These are phyloP conservation scores for Myoxocephalus aenaeus DNA, from an alignment of 2,797 vertebrate genomes.

Conservation along the genomic window DNA sequence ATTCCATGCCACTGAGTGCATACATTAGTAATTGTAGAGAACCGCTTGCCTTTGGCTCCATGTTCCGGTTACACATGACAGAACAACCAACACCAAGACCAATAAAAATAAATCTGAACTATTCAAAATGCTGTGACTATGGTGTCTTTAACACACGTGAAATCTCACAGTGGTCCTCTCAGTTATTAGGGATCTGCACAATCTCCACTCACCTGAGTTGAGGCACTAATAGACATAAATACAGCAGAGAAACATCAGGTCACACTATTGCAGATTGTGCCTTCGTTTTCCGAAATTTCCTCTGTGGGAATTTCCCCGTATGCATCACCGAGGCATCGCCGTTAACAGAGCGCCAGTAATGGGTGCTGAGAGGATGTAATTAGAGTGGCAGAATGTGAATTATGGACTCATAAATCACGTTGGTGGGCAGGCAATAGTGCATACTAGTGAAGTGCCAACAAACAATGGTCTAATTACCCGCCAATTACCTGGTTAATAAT, in stretches of 20 bases:
- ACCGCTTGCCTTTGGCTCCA: slow-evolving; percentile 5
- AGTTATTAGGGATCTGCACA: background rate
- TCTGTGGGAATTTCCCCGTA: background rate
- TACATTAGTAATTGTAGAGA: slow-evolving; percentile 26
- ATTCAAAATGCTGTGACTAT: background rate
- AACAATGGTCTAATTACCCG: slow-evolving; percentile 75
- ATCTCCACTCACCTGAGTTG: background rate
- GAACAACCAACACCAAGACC: background rate
- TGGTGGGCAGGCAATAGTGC: slow-evolving; percentile 64
- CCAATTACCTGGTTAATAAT: slow-evolving; percentile 79
- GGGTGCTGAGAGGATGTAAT: slow-evolving; percentile 65
- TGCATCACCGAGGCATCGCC: slow-evolving; percentile 24
- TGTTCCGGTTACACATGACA: slow-evolving; percentile 7
- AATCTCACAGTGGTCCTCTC: background rate
- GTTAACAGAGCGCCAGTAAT: slow-evolving; percentile 58
- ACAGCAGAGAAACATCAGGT: background rate
- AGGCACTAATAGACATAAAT: background rate
- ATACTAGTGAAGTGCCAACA: slow-evolving; percentile 65
- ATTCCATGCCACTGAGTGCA: slow-evolving; percentile 28
- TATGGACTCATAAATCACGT: slow-evolving; percentile 76
- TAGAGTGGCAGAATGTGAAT: slow-evolving; percentile 69
- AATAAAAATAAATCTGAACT: background rate
- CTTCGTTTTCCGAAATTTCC: slow-evolving; percentile 6
- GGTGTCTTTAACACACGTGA: background rate
- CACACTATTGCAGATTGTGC: background rate